Conservation (phyloP, 2,113 vertebrate species). For the Nibea albiflora region DNA sequence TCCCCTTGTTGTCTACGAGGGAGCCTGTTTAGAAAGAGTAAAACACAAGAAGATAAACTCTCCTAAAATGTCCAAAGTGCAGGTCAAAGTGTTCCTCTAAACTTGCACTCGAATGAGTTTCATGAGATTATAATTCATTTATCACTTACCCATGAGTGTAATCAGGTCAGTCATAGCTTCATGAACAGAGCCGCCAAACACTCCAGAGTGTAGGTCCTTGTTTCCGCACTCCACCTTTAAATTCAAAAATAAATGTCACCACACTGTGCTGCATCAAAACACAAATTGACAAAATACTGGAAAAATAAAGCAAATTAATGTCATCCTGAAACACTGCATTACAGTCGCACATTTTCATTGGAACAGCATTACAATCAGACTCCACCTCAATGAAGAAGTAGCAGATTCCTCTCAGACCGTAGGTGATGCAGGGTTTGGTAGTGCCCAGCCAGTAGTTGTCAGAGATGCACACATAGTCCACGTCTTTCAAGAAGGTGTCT, state of each 20-base stretch:
- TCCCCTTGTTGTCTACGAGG: constrained; percentile 88
- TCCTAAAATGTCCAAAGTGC: not conserved
- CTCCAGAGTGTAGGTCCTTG: constrained; percentile 96
- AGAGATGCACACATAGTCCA: constrained; percentile 97
- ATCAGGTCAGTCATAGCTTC: constrained; percentile 98
- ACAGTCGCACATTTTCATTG: too few species aligned
- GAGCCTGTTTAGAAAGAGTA: constrained; percentile 78
- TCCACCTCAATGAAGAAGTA: constrained; percentile 92
- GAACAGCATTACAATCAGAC: constrained; percentile 1
- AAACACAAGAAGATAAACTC: not conserved
- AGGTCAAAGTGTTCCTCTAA: not conserved
- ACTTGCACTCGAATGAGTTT: not conserved
- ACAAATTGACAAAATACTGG: not conserved
- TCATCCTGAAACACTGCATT: not conserved
- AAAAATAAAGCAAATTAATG: not conserved
- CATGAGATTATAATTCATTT: not conserved
- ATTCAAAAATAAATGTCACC: fast-evolving
- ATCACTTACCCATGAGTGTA: constrained; percentile 89
- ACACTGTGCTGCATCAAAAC: not conserved
- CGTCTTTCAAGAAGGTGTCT: constrained; percentile 92
- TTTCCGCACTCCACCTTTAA: constrained; percentile 86
- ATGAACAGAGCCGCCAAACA: constrained; percentile 95
- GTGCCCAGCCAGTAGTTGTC: constrained; percentile 99
- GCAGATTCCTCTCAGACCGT: constrained; percentile 94
- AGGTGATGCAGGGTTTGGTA: constrained; percentile 96